A percentile compares a stretch with the other conserved stretches of the same genome.
Evolutionary conservation across 2,797 vertebrate genomes (phyloP).

Genomic region (Mionectes olivaceus): DNA sequence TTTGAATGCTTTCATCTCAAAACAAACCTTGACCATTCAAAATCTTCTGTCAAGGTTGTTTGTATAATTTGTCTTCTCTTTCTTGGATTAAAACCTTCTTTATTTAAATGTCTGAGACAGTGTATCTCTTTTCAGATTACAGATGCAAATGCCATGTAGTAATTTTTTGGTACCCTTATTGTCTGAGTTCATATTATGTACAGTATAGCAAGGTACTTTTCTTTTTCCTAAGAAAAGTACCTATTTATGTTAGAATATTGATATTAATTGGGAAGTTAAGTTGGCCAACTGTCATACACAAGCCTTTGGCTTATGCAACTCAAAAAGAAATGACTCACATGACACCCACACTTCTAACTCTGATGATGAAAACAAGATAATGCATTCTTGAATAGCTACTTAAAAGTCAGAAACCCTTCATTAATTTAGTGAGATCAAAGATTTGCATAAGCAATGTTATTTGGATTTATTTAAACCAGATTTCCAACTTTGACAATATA

Average conservation of each 20-base stretch:
- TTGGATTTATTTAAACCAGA: not conserved
- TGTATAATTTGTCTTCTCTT: not conserved
- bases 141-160: not conserved
- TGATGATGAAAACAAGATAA: conserved; percentile 16
- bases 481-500: not conserved
- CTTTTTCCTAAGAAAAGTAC: not conserved
- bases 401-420: conserved; percentile 22
- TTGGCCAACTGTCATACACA: not conserved
- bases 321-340: conserved; percentile 40
- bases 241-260: conserved; percentile 7
- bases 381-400: conserved; percentile 4
- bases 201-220: not conserved
- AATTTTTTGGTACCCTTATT: not conserved
- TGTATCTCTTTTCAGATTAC: not conserved
- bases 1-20: not conserved
- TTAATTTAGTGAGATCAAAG: not conserved
- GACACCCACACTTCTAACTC: conserved; percentile 41
- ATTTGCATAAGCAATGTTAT: not conserved
- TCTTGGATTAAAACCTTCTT: not conserved
- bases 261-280: conserved; percentile 12
- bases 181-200: not conserved
- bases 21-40: not conserved
- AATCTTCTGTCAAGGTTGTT: not conserved
- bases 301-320: conserved; percentile 14
- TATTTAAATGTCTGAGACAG: not conserved